These are phyloP conservation scores for Amphipoea oculea DNA, from an alignment of 2,888 invertebrate species.

Conservation along the genomic window DNA sequence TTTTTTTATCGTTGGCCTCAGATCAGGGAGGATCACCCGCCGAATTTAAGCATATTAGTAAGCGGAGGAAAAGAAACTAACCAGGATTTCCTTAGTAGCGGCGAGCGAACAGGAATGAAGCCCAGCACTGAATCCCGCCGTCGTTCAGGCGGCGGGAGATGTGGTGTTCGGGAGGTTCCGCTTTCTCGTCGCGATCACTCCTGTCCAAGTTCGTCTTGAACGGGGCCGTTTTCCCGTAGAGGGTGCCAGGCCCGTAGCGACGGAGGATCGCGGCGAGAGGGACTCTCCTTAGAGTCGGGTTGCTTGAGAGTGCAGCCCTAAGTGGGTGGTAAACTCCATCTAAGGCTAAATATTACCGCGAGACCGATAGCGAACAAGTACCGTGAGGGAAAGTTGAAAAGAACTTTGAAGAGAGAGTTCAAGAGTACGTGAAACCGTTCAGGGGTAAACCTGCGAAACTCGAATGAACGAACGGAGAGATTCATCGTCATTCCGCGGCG, in stretches of 20 bases:
- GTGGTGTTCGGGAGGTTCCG: slow-evolving; percentile 89
- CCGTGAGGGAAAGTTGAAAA: slow-evolving; percentile 93
- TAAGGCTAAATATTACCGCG: slow-evolving; percentile 91
- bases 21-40: slow-evolving; percentile 66
- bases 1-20: slow-evolving; percentile 74
- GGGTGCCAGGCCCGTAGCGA: slow-evolving; percentile 90
- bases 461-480: slow-evolving; percentile 84
- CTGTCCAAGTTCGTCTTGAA: slow-evolving; percentile 89
- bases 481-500: slow-evolving; percentile 78
- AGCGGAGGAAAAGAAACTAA: slow-evolving; percentile 93
- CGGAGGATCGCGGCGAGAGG: slow-evolving; percentile 73
- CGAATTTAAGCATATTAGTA: slow-evolving; percentile 92
- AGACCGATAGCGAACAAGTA: slow-evolving; percentile 93
- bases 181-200: slow-evolving; percentile 71
- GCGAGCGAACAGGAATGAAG: slow-evolving; percentile 89
- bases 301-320: slow-evolving; percentile 91
- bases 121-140: slow-evolving; percentile 91
- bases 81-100: slow-evolving; percentile 80
- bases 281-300: slow-evolving; percentile 85
- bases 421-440: slow-evolving; percentile 89
- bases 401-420: slow-evolving; percentile 92
- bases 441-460: slow-evolving; percentile 91
- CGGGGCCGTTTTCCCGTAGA: slow-evolving; percentile 78
- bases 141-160: slow-evolving; percentile 83
- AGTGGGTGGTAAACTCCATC: slow-evolving; percentile 91